Percentiles rank a stretch among this genome's conserved stretches.
Conservation (phyloP, 2,888 invertebrate genomes). For the Drosophila fungiperda region DNA sequence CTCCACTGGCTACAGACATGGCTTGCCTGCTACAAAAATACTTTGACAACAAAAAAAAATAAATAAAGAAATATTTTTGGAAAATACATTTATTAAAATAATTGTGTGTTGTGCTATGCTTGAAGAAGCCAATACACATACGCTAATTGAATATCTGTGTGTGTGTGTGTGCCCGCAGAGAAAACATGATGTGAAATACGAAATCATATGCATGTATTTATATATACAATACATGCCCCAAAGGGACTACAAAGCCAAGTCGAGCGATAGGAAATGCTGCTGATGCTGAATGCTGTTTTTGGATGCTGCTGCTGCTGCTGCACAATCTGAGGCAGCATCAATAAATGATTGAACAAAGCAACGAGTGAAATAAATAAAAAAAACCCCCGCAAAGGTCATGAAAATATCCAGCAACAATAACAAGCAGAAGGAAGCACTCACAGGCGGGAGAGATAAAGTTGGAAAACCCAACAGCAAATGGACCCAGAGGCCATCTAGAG, state of each 20-base stretch:
- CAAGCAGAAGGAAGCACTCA: slow-evolving; percentile 29
- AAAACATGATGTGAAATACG: slow-evolving; percentile 45
- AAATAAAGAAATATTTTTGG: neutral
- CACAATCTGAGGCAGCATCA: slow-evolving; percentile 46
- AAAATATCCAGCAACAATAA: slow-evolving; percentile 55
- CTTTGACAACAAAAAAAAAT: neutral
- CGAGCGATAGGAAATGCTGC: slow-evolving; percentile 36
- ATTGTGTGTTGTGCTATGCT: slow-evolving; percentile 60
- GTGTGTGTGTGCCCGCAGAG: slow-evolving; percentile 37
- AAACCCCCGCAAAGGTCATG: slow-evolving; percentile 81
- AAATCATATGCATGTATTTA: slow-evolving; percentile 65
- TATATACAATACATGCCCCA: slow-evolving; percentile 67
- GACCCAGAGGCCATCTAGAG: slow-evolving; percentile 70
- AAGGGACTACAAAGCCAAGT: slow-evolving; percentile 65
- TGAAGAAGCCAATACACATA: slow-evolving; percentile 51
- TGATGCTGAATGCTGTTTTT: slow-evolving; percentile 5
- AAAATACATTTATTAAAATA: slow-evolving; percentile 46
- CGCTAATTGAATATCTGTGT: slow-evolving; percentile 54
- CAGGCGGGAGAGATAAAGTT: slow-evolving; percentile 25
- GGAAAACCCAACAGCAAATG: slow-evolving; percentile 30
- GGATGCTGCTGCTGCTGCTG: neutral
- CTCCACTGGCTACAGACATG: slow-evolving; percentile 42
- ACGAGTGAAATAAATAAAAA: slow-evolving; percentile 36
- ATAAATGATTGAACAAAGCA: slow-evolving; percentile 81
- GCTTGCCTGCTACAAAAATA: slow-evolving; percentile 29